phyloP scores from a whole-genome alignment of 2,113 vertebrate species.

The Cyphomyrus discorhynchus region DNA sequence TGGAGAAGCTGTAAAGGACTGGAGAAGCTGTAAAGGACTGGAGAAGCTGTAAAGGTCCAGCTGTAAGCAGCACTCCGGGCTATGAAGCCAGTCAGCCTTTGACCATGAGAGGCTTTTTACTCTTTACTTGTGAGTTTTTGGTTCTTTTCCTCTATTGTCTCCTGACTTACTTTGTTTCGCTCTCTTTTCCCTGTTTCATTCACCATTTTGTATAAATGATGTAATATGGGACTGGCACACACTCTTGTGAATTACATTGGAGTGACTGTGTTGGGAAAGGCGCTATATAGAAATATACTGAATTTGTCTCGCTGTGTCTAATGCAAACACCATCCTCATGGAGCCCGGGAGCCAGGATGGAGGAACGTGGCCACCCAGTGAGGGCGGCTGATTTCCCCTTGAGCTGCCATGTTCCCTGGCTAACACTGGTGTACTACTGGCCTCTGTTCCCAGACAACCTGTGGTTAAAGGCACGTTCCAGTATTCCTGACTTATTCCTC shows the following conservation, averaged over 20 bases:
- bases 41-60: neutral
- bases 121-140: neutral
- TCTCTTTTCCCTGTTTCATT: neutral
- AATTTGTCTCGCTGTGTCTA: neutral
- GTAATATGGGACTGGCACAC: neutral
- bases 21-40: no score
- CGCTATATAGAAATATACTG: neutral
- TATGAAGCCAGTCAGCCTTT: neutral
- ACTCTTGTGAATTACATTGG: neutral
- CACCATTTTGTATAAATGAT: neutral
- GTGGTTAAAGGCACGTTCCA: neutral
- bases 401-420: neutral
- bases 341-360: neutral
- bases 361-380: neutral
- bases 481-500: neutral
- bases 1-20: no score
- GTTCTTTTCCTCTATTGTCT: neutral
- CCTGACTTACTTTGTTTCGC: neutral
- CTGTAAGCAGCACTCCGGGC: neutral
- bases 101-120: neutral
- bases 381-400: neutral
- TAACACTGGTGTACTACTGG: neutral
- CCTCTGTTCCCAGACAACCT: neutral
- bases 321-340: neutral
- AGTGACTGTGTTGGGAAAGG: neutral